A percentile compares a stretch with the other conserved stretches of the same genome.
phyloP scores from a whole-genome alignment of 2,797 vertebrate genomes.

The Crenichthys baileyi region DNA sequence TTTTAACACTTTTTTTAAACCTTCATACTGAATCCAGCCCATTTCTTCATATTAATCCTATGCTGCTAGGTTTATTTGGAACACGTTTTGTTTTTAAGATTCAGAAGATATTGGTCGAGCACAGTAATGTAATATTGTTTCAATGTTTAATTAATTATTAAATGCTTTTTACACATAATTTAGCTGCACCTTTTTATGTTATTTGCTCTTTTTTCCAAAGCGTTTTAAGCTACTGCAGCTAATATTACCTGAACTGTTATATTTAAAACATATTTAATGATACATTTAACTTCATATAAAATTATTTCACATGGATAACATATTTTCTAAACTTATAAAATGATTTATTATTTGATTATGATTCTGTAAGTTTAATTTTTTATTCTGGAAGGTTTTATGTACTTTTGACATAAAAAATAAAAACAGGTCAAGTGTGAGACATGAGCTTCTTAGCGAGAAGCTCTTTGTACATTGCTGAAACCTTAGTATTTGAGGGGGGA shows the following conservation, averaged over 20 bases:
- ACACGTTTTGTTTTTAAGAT: not conserved
- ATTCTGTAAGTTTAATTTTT: not conserved
- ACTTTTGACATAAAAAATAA: not conserved
- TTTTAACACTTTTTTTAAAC: not conserved
- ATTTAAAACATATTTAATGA: not conserved
- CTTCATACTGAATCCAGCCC: not conserved
- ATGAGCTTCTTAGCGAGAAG: not conserved
- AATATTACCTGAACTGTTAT: not conserved
- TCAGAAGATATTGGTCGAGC: not conserved
- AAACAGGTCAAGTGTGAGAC: not conserved
- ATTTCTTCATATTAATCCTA: not conserved
- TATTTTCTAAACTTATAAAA: not conserved
- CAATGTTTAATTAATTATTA: not conserved
- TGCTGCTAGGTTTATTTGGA: not conserved
- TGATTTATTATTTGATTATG: not conserved
- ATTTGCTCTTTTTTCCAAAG: not conserved
- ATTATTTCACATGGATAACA: not conserved
- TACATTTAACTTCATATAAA: too few relatives aligned
- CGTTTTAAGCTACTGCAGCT: not conserved
- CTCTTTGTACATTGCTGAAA: constrained; percentile 3
- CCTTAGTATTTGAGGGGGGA: not conserved
- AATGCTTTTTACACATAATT: not conserved
- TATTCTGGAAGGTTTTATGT: not conserved
- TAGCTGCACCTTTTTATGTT: not conserved
- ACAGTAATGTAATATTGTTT: not conserved